These are phyloP conservation scores for Merodon equestris DNA, from an alignment of 2,888 invertebrate genomes.

Conservation along the genomic window DNA sequence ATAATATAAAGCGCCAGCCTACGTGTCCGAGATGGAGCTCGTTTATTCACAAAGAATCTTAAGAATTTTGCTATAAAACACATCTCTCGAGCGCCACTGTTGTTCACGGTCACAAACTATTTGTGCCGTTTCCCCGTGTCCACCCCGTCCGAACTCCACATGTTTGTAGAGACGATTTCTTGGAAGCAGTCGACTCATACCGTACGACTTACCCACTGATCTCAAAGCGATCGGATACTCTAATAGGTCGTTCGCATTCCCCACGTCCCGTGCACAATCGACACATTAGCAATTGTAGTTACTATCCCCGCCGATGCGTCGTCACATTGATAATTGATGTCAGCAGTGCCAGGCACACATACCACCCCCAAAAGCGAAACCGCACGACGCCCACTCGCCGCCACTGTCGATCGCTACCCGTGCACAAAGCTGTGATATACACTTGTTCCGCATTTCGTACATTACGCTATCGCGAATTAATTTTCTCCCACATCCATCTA, in stretches of 20 bases:
- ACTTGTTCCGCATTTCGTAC: constrained; percentile 52
- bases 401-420: too few species aligned
- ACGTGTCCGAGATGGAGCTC: background rate
- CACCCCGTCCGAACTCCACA: constrained; percentile 28
- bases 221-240: constrained; percentile 24
- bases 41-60: background rate
- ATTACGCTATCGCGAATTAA: constrained; percentile 46
- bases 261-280: background rate
- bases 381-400: constrained; percentile 50
- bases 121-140: too few species aligned
- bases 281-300: constrained; percentile 17
- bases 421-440: constrained; percentile 7
- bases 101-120: too few species aligned
- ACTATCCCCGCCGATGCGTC: constrained; percentile 42
- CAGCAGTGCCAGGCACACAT: constrained; percentile 59
- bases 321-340: constrained; percentile 45
- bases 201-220: too few species aligned
- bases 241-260: background rate
- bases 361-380: background rate
- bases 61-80: background rate
- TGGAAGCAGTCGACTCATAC: constrained; percentile 39
- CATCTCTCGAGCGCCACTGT: constrained; percentile 4
- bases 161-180: constrained; percentile 28
- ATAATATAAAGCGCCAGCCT: too few species aligned
- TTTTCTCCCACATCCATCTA: constrained; percentile 62